A percentile compares a stretch with the other conserved stretches of the same genome.
phyloP scores from a whole-genome alignment of 2,888 invertebrate species.

The Glaucopsyche alexis region DNA sequence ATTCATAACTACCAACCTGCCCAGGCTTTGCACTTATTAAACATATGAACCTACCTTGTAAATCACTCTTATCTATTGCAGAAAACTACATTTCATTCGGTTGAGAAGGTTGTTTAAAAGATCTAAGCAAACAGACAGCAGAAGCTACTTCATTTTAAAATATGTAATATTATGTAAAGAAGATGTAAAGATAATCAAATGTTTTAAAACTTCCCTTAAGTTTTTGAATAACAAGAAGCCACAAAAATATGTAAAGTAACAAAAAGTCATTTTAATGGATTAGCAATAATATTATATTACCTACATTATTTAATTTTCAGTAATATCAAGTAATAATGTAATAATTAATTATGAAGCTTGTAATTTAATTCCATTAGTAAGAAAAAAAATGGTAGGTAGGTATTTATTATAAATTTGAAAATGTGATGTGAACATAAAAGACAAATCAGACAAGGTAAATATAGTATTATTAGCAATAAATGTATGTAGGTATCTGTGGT shows the following conservation, averaged over 20 bases:
- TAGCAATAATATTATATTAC: conserved; percentile 11
- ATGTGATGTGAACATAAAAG: background rate
- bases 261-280: background rate
- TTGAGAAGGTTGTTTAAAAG: too few relatives aligned
- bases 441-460: background rate
- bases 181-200: too few relatives aligned
- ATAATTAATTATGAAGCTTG: background rate
- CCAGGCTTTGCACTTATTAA: too few relatives aligned
- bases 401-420: background rate
- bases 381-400: background rate
- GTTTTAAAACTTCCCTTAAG: too few relatives aligned
- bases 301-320: background rate
- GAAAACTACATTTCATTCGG: too few relatives aligned
- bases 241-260: background rate
- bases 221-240: conserved; percentile 3
- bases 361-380: background rate
- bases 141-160: too few relatives aligned
- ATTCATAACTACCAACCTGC: too few relatives aligned
- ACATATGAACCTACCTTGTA: too few relatives aligned
- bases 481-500: background rate
- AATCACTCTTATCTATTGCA: too few relatives aligned
- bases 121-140: too few relatives aligned
- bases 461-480: background rate
- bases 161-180: too few relatives aligned
- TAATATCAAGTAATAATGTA: background rate